phyloP scores from a whole-genome alignment of 2,113 vertebrate species.

The Rallus limicola region DNA sequence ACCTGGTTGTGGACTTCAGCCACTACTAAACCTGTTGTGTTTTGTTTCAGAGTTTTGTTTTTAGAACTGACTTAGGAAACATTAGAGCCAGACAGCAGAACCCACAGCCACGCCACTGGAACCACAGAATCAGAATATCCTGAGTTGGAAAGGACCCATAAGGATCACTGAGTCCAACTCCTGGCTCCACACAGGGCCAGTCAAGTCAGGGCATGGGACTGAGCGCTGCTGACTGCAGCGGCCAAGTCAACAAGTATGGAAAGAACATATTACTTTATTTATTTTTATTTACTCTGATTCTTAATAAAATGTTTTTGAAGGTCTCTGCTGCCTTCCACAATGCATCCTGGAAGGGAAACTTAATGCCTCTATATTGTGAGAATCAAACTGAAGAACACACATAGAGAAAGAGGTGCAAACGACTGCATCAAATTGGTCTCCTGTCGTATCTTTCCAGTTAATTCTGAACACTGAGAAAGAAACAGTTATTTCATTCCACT shows the following conservation, averaged over 20 bases:
- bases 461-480: not conserved
- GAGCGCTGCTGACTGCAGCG: not conserved
- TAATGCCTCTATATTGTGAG: not conserved
- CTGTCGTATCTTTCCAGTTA: not conserved
- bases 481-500: not conserved
- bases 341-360: not conserved
- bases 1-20: not conserved
- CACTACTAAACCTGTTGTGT: not conserved
- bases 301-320: not conserved
- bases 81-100: not conserved
- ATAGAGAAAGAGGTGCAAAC: not conserved
- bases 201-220: too few species aligned
- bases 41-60: not conserved
- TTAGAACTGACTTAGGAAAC: too few species aligned
- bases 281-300: not conserved
- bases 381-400: not conserved
- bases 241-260: not conserved
- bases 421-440: not conserved
- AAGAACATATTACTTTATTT: not conserved
- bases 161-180: too few species aligned
- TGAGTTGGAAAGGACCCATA: too few species aligned
- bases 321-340: not conserved
- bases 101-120: not conserved
- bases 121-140: not conserved
- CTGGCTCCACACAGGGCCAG: too few species aligned